Conservation (phyloP, 2,113 vertebrate genomes). For the Eretmochelys imbricata region DNA sequence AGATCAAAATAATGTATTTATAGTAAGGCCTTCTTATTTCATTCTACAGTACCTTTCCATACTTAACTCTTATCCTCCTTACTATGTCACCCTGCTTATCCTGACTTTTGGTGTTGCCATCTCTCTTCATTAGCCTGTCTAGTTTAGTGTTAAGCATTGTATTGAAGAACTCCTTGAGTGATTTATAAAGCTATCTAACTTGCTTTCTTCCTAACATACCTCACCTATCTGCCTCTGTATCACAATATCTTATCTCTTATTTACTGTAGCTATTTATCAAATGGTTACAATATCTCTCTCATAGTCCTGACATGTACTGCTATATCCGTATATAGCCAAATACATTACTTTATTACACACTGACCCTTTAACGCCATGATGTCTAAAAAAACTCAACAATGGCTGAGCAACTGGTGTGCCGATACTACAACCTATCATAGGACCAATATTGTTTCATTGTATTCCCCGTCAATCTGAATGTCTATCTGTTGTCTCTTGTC, state of each 20-base stretch:
- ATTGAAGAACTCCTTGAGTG: conserved; percentile 29
- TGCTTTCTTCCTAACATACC: conserved; percentile 39
- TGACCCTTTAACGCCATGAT: fast-evolving
- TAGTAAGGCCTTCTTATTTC: neutral
- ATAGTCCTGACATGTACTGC: fast-evolving
- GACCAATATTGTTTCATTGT: neutral
- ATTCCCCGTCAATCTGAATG: neutral
- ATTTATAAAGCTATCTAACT: conserved; percentile 67
- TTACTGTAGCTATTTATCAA: conserved; percentile 57
- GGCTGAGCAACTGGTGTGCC: neutral
- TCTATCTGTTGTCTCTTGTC: neutral
- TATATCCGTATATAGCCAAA: neutral
- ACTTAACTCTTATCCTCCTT: neutral
- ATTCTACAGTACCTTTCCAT: neutral
- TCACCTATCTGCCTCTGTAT: conserved; percentile 64
- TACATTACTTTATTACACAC: fast-evolving
- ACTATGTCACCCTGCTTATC: neutral
- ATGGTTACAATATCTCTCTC: conserved; percentile 18
- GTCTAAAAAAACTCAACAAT: neutral
- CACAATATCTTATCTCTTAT: conserved; percentile 56
- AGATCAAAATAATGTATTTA: neutral
- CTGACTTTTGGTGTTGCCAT: neutral
- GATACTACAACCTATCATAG: neutral
- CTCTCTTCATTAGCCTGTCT: conserved; percentile 14
- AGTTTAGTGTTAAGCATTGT: conserved; percentile 18